Base-by-base conservation (phyloP, 2,888 invertebrate genomes). In the Xestia c-nigrum region DNA sequence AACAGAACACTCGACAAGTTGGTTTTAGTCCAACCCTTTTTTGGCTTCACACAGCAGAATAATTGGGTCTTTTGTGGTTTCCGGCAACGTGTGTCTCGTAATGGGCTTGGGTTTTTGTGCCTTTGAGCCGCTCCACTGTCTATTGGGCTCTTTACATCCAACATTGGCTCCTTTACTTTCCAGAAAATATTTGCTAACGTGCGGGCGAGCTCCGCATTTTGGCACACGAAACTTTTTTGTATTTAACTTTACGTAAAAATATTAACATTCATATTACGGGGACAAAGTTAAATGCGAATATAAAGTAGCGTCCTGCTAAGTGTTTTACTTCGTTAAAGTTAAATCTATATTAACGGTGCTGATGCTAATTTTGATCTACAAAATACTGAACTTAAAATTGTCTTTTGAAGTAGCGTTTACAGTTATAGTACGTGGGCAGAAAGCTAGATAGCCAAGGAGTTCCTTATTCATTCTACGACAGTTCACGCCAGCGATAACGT, bases 11-110 rank as follows among this genome's bases (percentile, higher is more conserved):
- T 90, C 90, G 85, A 90, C 90, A 88, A 91, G 90, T 94, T 92
- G 93, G 92, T 92, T 93, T 91, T 89, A 85, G 91, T 91, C 92
- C 91, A 93, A 94, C 93, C 94, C 93, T 92, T 95, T 95, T 94
- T 93, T 93, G 93, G 94, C 92, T 93, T 93, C 93, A 93, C 94
- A 90, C 93, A 91, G 91, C 90, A 91, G 90, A 91, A 94, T 95
- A 94, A 95, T 95, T 94, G 94, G 94, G 94, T 94, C 94, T 94
- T 94, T 94, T 95, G 94, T 94, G 95, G 95, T 94, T 92, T 92
- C 91, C 92, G 92, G 86, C 92, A 89, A 92, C 94, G 93, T 93
- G 94, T 93, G 92, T 90, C 91, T 89, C 88, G 91, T 94, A 95
- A 95, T 94, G 92, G 93, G 90, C 90, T 90, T 88, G 91, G 91